Percentiles rank a stretch among this genome's conserved stretches.
These are phyloP conservation scores for Hipparchia sbordonii DNA, from an alignment of 2,888 invertebrate genomes.

Conservation along the genomic window DNA sequence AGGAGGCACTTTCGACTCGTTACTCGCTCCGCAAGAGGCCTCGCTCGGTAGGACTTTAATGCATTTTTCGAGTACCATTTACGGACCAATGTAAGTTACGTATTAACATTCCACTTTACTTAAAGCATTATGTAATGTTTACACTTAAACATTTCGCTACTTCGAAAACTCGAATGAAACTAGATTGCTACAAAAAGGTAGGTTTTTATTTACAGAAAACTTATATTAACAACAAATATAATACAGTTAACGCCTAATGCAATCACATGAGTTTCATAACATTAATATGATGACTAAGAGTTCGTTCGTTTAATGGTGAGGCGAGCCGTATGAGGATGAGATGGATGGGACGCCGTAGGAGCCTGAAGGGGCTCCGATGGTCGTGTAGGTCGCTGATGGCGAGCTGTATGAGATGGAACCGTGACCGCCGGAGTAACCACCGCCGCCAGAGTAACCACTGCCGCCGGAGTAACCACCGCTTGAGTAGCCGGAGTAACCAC, in stretches of 20 bases:
- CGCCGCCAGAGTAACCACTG: conserved; percentile 47
- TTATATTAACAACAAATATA: conserved; percentile 75
- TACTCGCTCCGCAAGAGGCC: conserved; percentile 16
- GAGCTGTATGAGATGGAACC: conserved; percentile 61
- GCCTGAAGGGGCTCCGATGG: conserved; percentile 74
- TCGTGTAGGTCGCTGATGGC: conserved; percentile 59
- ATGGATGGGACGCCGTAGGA: conserved; percentile 71
- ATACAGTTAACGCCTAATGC: conserved; percentile 76
- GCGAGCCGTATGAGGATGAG: conserved; percentile 74
- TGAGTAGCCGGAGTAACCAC: conserved; percentile 58
- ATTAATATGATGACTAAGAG: conserved; percentile 68
- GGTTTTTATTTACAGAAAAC: conserved; percentile 81
- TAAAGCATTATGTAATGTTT: conserved; percentile 25
- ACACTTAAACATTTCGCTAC: conserved; percentile 30
- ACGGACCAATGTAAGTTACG: conserved; percentile 35
- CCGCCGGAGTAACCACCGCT: conserved; percentile 45
- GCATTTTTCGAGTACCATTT: conserved; percentile 40
- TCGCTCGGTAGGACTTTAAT: conserved; percentile 28
- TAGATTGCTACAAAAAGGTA: conserved; percentile 50
- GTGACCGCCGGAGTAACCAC: conserved; percentile 50
- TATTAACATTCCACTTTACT: conserved; percentile 35
- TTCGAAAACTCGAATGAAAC: conserved; percentile 20
- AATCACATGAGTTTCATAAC: conserved; percentile 76
- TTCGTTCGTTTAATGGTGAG: conserved; percentile 66
- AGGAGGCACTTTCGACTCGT: conserved; percentile 28